Conservation (phyloP, 2,797 vertebrate genomes). For the Myotis myotis region DNA sequence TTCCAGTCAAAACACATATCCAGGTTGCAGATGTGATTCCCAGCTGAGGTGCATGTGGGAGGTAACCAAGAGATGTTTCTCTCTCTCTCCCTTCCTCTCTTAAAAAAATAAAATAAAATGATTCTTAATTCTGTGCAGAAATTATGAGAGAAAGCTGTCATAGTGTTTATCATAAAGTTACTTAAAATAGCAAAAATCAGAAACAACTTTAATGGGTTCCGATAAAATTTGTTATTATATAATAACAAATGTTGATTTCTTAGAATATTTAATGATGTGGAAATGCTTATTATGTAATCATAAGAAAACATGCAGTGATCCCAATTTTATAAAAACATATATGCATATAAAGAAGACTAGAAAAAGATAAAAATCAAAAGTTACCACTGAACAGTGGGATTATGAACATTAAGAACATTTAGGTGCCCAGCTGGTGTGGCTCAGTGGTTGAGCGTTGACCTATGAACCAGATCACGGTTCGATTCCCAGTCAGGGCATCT, state of each 20-base stretch:
- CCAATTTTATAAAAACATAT: slow-evolving; percentile 32
- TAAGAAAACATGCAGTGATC: background rate
- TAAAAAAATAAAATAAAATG: no score
- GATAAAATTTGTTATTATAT: background rate
- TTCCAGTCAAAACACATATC: no score
- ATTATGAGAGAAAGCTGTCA: background rate
- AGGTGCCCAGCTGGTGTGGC: no score
- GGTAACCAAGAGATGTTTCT: no score
- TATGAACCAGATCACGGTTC: no score
- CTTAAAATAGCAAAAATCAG: background rate
- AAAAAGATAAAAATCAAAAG: background rate
- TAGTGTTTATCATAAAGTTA: background rate
- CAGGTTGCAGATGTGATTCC: no score
- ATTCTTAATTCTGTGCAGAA: background rate
- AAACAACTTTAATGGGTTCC: background rate
- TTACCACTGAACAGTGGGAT: background rate
- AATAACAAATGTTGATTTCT: background rate
- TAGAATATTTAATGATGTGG: background rate
- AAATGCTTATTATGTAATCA: background rate
- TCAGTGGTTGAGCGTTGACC: no score
- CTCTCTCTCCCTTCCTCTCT: no score
- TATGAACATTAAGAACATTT: background rate
- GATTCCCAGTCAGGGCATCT: no score
- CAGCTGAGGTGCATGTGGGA: no score
- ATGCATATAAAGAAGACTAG: background rate